Base-by-base conservation (phyloP, 2,113 vertebrate genomes). In the Typhlomys cinereus region DNA sequence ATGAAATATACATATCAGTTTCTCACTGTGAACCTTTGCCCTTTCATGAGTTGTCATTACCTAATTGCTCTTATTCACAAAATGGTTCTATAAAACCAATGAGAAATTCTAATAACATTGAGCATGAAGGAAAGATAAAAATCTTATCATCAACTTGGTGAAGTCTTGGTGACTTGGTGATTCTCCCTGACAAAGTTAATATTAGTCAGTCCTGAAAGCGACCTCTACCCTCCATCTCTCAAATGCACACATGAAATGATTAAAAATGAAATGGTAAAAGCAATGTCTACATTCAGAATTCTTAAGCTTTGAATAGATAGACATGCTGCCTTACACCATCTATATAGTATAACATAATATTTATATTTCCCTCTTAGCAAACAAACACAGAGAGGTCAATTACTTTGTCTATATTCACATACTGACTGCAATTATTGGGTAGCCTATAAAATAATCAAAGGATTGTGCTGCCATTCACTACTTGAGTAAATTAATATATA, bases 361-460 rank as follows among this genome's bases (percentile, higher is more conserved):
- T 89, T 31, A 61, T 13, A 71, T 66, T 66, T 66, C 44, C 64
- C 67, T 29, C 78, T 78, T 27, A 91, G 18, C 66, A 91, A 59
- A 36, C 1, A 88, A 48, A 27, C 14, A 67, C 1, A 59, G 11
- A 85, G 21, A 66, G 5, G 34, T 86, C 78, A n/a, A 86, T n/a
- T 89, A 67, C 71, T 17, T 34, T 54, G 7, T 46, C 7, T 18
- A 31, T 31, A n/a, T 85, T 70, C 25, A 85, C 21, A 85, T 14
- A 76, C 25, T 57, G n/a, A 23, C 34, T 84, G 59, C 29, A 44
- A 78, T 57, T 76, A 31, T 34, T 61, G 25, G 64, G 44, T 78
- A 75, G 18, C n/a, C n/a, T 85, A n/a, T 50, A 36, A 52, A 46
- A 13, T 20, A 2, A 85, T 5, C 11, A 41, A 85, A 18, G 50